Percentiles rank a stretch among this genome's conserved stretches.
Evolutionary conservation across 2,888 invertebrate species (phyloP).

Genomic region (Thera obeliscata): DNA sequence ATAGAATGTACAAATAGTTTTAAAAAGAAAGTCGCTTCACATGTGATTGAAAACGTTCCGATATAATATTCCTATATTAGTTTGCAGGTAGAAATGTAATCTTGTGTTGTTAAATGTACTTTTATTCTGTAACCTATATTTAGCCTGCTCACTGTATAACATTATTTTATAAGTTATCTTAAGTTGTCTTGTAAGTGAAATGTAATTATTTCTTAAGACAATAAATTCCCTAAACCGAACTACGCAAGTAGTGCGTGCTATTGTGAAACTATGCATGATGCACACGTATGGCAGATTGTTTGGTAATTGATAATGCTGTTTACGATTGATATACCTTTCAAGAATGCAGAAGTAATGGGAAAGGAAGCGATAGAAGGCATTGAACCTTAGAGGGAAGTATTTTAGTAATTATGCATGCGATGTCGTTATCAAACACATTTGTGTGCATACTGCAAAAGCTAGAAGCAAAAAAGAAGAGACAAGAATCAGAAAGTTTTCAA

Average conservation of each 20-base stretch:
- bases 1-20: too few species aligned
- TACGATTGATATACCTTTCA: not conserved
- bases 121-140: too few species aligned
- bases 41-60: too few species aligned
- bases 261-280: conserved; percentile 26
- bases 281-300: conserved; percentile 13
- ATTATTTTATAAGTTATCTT: too few species aligned
- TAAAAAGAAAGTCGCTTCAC: too few species aligned
- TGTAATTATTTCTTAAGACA: too few species aligned
- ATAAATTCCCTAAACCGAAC: too few species aligned
- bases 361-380: conserved; percentile 10
- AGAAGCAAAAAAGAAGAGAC: not conserved
- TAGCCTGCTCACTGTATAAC: too few species aligned
- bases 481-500: not conserved
- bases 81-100: too few species aligned
- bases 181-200: too few species aligned
- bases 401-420: conserved; percentile 18
- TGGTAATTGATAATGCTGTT: conserved; percentile 15
- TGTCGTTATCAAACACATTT: conserved; percentile 18
- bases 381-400: conserved; percentile 19
- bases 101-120: too few species aligned
- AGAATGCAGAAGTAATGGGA: conserved; percentile 22
- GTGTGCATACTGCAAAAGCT: conserved; percentile 3
- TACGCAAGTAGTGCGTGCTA: conserved; percentile 23
- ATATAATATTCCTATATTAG: too few species aligned